Evolutionary conservation across 1,140 invertebrate species (phyloP).

Genomic region (Polypedilum pembai): DNA sequence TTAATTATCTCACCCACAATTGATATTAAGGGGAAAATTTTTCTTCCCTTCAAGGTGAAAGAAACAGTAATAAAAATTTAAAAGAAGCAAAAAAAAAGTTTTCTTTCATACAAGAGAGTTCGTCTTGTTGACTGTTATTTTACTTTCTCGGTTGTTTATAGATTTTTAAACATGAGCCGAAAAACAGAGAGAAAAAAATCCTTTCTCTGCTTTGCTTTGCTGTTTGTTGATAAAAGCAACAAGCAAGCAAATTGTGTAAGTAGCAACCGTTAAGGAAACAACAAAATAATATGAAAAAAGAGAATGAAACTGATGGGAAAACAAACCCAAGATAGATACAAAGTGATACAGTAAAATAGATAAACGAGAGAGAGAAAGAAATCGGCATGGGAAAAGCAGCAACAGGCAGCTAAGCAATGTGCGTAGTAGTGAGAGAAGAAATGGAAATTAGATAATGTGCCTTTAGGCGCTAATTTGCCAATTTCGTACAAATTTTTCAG

Average conservation of each 20-base stretch:
- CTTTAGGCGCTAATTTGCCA: conserved; percentile 21
- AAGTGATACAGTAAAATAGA: not conserved
- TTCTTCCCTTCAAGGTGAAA: no score
- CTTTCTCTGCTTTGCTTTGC: not conserved
- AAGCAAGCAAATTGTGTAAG: not conserved
- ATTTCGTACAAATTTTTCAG: not conserved
- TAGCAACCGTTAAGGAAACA: conserved; percentile 11
- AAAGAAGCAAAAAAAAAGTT: no score
- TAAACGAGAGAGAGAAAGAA: not conserved
- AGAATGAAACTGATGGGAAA: not conserved
- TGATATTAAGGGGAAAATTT: not conserved
- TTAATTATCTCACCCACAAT: conserved; percentile 18
- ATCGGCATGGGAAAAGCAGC: conserved; percentile 15
- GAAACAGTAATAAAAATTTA: no score
- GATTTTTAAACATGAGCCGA: not conserved
- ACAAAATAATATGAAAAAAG: not conserved
- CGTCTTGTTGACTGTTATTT: not conserved
- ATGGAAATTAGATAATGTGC: conserved; percentile 26
- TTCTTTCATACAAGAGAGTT: not conserved
- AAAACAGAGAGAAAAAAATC: not conserved
- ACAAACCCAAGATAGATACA: conserved; percentile 4
- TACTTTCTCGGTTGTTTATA: not conserved
- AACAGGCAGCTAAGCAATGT: not conserved
- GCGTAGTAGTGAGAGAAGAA: not conserved
- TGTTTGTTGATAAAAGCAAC: conserved; percentile 4